These are phyloP conservation scores for Ormyrus rosae DNA, from an alignment of 2,888 invertebrate genomes.

Conservation along the genomic window DNA sequence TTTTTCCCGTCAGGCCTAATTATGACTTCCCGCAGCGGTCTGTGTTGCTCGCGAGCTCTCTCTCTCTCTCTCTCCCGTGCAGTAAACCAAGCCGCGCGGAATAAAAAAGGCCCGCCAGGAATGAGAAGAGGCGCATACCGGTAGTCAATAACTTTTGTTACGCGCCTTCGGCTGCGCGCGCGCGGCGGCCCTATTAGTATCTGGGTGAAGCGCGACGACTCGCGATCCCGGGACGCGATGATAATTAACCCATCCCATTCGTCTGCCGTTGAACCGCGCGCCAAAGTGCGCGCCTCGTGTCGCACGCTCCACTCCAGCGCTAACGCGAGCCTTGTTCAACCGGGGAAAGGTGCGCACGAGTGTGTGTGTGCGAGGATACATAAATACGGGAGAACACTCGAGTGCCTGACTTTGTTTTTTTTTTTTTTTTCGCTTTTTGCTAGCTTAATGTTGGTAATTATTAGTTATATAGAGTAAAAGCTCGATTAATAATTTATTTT, in stretches of 20 bases:
- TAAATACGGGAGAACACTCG: constrained; percentile 32
- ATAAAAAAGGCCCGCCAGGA: constrained; percentile 30
- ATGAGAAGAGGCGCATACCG: constrained; percentile 63
- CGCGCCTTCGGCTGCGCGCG: constrained; percentile 42
- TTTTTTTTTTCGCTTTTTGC: no score
- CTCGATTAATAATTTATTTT: no score
- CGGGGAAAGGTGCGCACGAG: no score
- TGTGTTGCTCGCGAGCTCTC: constrained; percentile 2
- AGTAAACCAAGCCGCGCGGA: constrained; percentile 11
- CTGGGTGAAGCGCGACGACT: constrained; percentile 56
- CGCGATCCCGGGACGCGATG: constrained; percentile 60
- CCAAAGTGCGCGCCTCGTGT: constrained; percentile 51
- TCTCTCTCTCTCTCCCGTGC: no score
- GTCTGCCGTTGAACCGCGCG: constrained; percentile 55
- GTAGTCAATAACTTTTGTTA: constrained; percentile 65
- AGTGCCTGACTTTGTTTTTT: background rate
- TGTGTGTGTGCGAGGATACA: constrained; percentile 57
- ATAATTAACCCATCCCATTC: constrained; percentile 71
- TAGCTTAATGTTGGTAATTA: no score
- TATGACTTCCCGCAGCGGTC: constrained; percentile 50
- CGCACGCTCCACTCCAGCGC: background rate
- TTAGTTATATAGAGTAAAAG: no score
- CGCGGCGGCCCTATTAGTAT: constrained; percentile 58
- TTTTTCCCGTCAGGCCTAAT: constrained; percentile 50
- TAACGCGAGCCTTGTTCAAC: constrained; percentile 30